phyloP scores from a whole-genome alignment of 1,140 invertebrate species.

The Lepidotrigona ventralis region DNA sequence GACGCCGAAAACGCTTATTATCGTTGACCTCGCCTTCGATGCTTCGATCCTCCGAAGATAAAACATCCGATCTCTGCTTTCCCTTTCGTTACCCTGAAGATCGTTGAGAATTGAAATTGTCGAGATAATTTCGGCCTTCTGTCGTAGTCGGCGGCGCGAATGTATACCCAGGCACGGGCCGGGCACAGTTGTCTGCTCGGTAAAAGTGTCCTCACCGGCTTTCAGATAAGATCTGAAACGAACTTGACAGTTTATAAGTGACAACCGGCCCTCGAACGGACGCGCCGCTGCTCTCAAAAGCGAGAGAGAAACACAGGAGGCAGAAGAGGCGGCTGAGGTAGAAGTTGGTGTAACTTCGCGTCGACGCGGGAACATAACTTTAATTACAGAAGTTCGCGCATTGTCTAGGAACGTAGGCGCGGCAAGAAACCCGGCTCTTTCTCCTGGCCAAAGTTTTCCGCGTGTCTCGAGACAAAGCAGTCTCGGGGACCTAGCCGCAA shows the following conservation, averaged over 20 bases:
- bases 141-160: neutral
- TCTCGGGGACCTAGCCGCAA: neutral
- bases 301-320: neutral
- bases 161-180: neutral
- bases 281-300: conserved; percentile 7
- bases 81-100: neutral
- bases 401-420: conserved; percentile 68
- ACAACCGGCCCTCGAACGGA: conserved; percentile 41
- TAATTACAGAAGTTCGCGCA: conserved; percentile 73
- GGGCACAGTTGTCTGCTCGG: neutral
- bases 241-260: conserved; percentile 46
- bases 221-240: conserved; percentile 46
- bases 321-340: neutral
- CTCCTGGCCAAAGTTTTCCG: conserved; percentile 65
- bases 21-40: neutral
- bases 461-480: conserved; percentile 47
- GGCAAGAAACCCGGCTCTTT: conserved; percentile 69
- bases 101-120: neutral
- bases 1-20: neutral
- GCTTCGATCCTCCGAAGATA: neutral
- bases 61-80: neutral
- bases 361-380: conserved; percentile 70
- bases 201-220: conserved; percentile 12
- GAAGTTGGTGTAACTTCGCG: conserved; percentile 69
- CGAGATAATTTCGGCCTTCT: neutral